Conservation (phyloP, 2,888 invertebrate genomes). For the Tricholauxania praeusta region DNA sequence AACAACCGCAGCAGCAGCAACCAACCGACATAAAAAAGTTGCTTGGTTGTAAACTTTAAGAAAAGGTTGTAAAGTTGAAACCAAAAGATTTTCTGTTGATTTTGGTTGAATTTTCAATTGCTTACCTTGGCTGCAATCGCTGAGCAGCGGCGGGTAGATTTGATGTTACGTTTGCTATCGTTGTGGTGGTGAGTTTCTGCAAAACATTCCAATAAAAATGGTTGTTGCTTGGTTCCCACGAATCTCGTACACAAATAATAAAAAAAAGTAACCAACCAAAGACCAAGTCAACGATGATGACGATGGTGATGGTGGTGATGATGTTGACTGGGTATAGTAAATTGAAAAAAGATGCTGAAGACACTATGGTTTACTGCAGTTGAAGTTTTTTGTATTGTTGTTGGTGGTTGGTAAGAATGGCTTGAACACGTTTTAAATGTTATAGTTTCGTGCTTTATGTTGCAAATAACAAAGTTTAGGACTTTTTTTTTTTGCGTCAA, state of each 20-base stretch:
- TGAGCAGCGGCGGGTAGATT: not conserved
- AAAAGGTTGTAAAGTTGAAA: slow-evolving; percentile 7
- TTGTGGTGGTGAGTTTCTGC: slow-evolving; percentile 15
- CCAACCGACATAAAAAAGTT: slow-evolving; percentile 6
- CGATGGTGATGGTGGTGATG: not conserved
- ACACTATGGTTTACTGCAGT: not conserved
- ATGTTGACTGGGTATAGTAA: not conserved
- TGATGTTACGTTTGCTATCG: not conserved
- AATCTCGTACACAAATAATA: not conserved
- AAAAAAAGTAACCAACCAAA: no score
- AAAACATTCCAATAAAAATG: slow-evolving; percentile 32
- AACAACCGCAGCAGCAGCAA: not conserved
- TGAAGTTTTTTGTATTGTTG: not conserved
- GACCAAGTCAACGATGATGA: not conserved
- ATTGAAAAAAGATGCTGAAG: no score
- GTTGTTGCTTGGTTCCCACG: slow-evolving; percentile 30
- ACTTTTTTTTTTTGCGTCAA: not conserved
- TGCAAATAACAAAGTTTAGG: not conserved
- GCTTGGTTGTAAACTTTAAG: slow-evolving; percentile 19
- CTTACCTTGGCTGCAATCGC: not conserved
- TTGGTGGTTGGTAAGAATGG: not conserved
- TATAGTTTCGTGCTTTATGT: not conserved
- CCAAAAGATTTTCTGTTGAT: slow-evolving; percentile 20
- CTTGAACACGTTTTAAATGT: slow-evolving; percentile 11
- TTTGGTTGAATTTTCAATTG: not conserved